phyloP scores from a whole-genome alignment of 2,888 invertebrate species.

The Acleris sparsana region DNA sequence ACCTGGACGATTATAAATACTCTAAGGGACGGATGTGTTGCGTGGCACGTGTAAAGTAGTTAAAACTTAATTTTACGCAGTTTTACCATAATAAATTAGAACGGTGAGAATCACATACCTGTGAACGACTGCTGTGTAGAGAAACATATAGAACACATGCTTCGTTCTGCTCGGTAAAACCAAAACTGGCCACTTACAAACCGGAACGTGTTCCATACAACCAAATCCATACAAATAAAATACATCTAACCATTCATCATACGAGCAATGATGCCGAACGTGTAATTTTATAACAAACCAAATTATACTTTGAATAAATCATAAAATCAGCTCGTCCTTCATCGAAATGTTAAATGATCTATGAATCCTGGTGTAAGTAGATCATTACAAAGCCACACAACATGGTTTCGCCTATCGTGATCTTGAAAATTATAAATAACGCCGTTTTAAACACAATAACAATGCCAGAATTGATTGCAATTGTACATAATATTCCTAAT shows the following conservation, averaged over 20 bases:
- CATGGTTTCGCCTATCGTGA: constrained; percentile 3
- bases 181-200: constrained; percentile 8
- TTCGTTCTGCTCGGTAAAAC: constrained; percentile 2
- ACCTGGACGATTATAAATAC: neutral
- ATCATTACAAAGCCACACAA: constrained; percentile 23
- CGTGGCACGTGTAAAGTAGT: too few species aligned
- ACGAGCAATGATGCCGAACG: constrained; percentile 16
- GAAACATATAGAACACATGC: constrained; percentile 1
- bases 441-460: too few species aligned
- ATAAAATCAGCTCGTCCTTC: constrained; percentile 23
- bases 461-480: too few species aligned
- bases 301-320: constrained; percentile 22
- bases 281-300: constrained; percentile 24
- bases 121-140: neutral
- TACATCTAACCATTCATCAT: constrained; percentile 1
- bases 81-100: too few species aligned
- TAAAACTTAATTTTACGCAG: too few species aligned
- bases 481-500: too few species aligned
- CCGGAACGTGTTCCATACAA: constrained; percentile 6
- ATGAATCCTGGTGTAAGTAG: constrained; percentile 27
- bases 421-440: neutral
- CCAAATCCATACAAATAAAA: neutral
- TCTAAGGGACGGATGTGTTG: too few species aligned
- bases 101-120: neutral
- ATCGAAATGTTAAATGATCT: constrained; percentile 32